phyloP scores from a whole-genome alignment of 1,140 invertebrate genomes.

The Nebria ingens region DNA sequence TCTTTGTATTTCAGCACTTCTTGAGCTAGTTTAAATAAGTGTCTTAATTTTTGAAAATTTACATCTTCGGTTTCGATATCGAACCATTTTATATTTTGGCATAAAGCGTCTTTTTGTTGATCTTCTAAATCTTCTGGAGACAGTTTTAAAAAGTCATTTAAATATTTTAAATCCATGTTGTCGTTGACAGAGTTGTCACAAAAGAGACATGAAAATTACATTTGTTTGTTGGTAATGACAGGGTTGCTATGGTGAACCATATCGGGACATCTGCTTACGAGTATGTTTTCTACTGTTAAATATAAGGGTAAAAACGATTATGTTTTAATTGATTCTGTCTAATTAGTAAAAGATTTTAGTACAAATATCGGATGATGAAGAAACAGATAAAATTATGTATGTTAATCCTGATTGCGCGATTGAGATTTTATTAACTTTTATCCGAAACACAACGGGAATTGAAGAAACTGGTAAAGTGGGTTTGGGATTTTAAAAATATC shows the following conservation, averaged over 20 bases:
- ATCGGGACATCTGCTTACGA: neutral
- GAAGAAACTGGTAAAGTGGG: slow-evolving; percentile 12
- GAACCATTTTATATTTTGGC: slow-evolving; percentile 45
- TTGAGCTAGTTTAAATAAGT: slow-evolving; percentile 45
- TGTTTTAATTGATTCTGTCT: no score
- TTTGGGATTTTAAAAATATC: neutral
- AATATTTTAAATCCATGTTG: no score
- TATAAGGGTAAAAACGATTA: no score
- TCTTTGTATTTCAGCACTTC: slow-evolving; percentile 54
- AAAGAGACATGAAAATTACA: neutral
- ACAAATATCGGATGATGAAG: neutral
- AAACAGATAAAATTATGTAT: slow-evolving; percentile 15
- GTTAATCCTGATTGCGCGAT: slow-evolving; percentile 29
- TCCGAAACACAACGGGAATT: slow-evolving; percentile 17
- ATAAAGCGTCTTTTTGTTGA: slow-evolving; percentile 50
- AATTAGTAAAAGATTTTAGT: no score
- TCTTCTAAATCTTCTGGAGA: slow-evolving; percentile 42
- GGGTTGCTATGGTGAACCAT: neutral
- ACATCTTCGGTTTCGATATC: slow-evolving; percentile 45
- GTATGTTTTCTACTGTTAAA: neutral
- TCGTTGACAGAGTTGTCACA: slow-evolving; percentile 1
- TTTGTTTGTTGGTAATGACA: neutral
- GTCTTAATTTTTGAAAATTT: slow-evolving; percentile 41
- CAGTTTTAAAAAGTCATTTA: slow-evolving; percentile 45
- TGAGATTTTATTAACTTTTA: slow-evolving; percentile 26